phyloP scores from a whole-genome alignment of 2,888 invertebrate species.

The Ypsolopha sequella region DNA sequence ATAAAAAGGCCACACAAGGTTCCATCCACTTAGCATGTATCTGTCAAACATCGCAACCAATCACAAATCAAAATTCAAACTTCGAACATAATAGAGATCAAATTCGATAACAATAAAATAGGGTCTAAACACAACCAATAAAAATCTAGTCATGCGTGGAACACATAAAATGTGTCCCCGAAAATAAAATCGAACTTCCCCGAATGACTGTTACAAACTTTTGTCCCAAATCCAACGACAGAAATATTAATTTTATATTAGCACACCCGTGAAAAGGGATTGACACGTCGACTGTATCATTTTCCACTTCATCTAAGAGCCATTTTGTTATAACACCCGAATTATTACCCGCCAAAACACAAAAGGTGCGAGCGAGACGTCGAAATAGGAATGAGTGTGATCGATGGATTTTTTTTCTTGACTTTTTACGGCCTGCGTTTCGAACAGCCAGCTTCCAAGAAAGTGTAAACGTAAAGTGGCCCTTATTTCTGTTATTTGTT shows the following conservation, averaged over 20 bases:
- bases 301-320: slow-evolving; percentile 62
- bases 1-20: slow-evolving; percentile 31
- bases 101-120: slow-evolving; percentile 1
- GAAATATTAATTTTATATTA: slow-evolving; percentile 65
- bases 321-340: slow-evolving; percentile 34
- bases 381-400: slow-evolving; percentile 25
- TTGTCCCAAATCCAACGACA: slow-evolving; percentile 18
- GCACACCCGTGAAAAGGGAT: slow-evolving; percentile 53
- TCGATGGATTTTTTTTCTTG: slow-evolving; percentile 23
- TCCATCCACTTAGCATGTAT: slow-evolving; percentile 19
- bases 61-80: slow-evolving; percentile 23
- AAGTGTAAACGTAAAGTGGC: slow-evolving; percentile 71
- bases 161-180: slow-evolving; percentile 27
- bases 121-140: slow-evolving; percentile 32
- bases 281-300: slow-evolving; percentile 59
- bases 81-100: slow-evolving; percentile 29
- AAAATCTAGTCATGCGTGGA: slow-evolving; percentile 41
- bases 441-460: slow-evolving; percentile 60
- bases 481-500: slow-evolving; percentile 56
- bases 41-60: slow-evolving; percentile 12
- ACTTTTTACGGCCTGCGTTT: slow-evolving; percentile 32
- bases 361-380: slow-evolving; percentile 36
- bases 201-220: neutral
- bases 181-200: slow-evolving; percentile 3
- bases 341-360: slow-evolving; percentile 14